Conservation (phyloP, 2,888 invertebrate genomes). For the Maniola hyperantus region DNA sequence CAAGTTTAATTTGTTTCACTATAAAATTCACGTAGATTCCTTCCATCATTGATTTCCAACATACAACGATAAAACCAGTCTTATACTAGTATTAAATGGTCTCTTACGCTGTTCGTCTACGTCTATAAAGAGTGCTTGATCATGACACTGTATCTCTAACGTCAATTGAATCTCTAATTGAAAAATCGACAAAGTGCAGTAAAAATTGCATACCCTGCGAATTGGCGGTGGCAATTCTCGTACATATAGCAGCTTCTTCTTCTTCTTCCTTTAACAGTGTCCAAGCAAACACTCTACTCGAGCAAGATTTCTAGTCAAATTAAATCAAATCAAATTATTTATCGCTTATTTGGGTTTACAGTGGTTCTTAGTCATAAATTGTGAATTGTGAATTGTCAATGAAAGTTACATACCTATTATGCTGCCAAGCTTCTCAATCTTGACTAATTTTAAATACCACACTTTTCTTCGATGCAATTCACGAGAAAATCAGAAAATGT, state of each 20-base stretch:
- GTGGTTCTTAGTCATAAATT: no score
- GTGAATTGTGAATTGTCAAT: no score
- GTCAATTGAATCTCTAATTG: no score
- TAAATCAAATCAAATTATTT: no score
- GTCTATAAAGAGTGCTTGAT: neutral
- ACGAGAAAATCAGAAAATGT: no score
- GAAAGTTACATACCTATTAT: neutral
- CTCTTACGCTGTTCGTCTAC: neutral
- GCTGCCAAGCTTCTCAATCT: no score
- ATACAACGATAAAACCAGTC: neutral
- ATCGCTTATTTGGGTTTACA: no score
- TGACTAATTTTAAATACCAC: no score
- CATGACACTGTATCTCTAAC: neutral
- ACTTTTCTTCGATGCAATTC: no score
- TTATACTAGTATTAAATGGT: neutral
- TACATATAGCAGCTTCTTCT: no score
- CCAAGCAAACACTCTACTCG: neutral
- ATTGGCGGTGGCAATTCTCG: no score
- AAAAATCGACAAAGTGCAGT: neutral
- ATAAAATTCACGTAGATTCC: neutral
- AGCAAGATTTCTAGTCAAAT: neutral
- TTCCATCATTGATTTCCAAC: no score
- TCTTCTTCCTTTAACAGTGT: neutral
- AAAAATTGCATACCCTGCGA: neutral
- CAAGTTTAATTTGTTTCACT: conserved; percentile 37